Base-by-base conservation (phyloP, 2,797 vertebrate species). In the Ataeniobius toweri region DNA sequence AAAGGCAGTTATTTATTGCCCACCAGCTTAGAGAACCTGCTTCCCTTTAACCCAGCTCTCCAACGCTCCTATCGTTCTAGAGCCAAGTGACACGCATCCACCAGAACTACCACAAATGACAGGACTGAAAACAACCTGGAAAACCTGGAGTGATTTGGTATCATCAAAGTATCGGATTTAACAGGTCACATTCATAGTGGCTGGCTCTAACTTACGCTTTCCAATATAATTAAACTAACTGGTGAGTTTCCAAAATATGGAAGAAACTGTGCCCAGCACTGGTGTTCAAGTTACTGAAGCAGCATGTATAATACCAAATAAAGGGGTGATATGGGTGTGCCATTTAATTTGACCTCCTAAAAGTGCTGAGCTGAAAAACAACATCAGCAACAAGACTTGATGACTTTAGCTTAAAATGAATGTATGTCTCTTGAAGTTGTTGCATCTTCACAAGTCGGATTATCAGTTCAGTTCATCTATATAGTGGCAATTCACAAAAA, bases 191-290 rank as follows among this genome's bases (percentile, higher is more conserved):
- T 73, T 70, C 31, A 72, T 73, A 79, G n/a, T 56, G 55, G 55
- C 31, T 68, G 39, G 50, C 20, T 75, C 58, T 0, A 61, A 69
- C 26, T 46, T 13, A 6, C 3, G 71, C 41, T 41, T 73, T 76
- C 78, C 80, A 84, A 78, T 22, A 55, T 63, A 77, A 75, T 79
- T 9, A 76, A 20, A 12, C 26, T 53, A 58, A 85, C 48, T 75
- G 84, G 74, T 75, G 72, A 46, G 81, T 73, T 71, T 87, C 87
- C 84, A 87, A 80, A 86, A 80, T n/a, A 68, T 78, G 16, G 41
- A 44, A 18, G 65, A 36, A 63, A 76, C 46, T 80, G 22, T 77
- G n/a, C n/a, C 13, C 4, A 22, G 71, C 41, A 5, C 2, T 28
- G 22, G 41, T 59, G 76, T 80, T 85, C 76, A n/a, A 73, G 68